phyloP scores from a whole-genome alignment of 2,797 vertebrate genomes.

The Astyanax mexicanus region DNA sequence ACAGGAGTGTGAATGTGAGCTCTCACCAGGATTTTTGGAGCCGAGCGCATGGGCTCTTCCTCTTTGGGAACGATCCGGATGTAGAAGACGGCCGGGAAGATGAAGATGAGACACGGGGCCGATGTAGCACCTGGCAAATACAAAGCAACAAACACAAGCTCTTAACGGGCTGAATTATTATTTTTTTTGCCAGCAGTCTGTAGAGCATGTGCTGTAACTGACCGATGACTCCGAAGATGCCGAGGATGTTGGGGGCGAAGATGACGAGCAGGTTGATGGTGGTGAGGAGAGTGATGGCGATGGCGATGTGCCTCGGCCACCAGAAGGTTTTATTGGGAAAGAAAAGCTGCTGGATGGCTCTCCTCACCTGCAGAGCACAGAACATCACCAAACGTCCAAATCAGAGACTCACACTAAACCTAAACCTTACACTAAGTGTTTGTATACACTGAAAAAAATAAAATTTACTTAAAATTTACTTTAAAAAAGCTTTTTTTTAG shows the following conservation, averaged over 20 bases:
- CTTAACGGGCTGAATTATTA: background rate
- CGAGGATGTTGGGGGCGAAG: conserved; percentile 95
- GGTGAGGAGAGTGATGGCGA: conserved; percentile 85
- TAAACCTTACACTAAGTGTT: background rate
- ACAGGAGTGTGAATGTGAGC: background rate
- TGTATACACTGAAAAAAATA: too few species aligned
- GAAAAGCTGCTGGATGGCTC: conserved; percentile 95
- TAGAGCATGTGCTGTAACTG: conserved; percentile 54
- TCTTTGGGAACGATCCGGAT: conserved; percentile 95
- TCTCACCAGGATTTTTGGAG: conserved; percentile 86
- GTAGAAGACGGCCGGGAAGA: conserved; percentile 97
- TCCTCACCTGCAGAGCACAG: conserved; percentile 84
- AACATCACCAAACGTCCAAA: background rate
- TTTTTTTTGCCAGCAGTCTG: background rate
- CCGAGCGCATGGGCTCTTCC: conserved; percentile 87
- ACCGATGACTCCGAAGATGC: conserved; percentile 98
- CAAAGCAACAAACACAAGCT: background rate
- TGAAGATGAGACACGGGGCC: conserved; percentile 97
- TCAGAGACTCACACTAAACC: background rate
- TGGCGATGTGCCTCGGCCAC: conserved; percentile 89
- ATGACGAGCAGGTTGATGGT: conserved; percentile 95
- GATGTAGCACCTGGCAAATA: conserved; percentile 89
- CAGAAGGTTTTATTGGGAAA: conserved; percentile 94
- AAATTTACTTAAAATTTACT: too few species aligned
- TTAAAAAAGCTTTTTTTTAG: too few species aligned